A percentile compares a stretch with the other conserved stretches of the same genome.
Evolutionary conservation across 2,113 vertebrate genomes (phyloP).

Genomic region (Microcebus jonahi): DNA sequence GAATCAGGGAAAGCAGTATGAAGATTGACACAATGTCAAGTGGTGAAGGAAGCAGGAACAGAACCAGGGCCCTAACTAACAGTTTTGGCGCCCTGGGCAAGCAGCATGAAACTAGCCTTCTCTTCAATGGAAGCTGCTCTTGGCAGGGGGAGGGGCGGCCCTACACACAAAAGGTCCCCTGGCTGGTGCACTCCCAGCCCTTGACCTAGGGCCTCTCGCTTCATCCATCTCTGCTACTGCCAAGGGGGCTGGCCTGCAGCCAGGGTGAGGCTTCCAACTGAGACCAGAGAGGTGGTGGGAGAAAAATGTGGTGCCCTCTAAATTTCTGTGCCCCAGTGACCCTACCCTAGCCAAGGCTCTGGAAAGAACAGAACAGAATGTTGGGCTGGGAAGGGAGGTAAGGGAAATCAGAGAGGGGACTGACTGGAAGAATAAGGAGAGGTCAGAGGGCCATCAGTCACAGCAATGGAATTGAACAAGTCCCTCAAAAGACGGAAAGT

Average conservation of each 20-base stretch:
- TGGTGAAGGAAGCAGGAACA: not conserved
- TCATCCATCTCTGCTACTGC: slow-evolving; percentile 74
- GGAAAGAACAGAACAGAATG: slow-evolving; percentile 69
- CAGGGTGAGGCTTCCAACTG: slow-evolving; percentile 70
- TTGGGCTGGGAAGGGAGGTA: slow-evolving; percentile 57
- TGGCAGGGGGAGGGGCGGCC: slow-evolving; percentile 43
- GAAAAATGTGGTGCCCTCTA: slow-evolving; percentile 75
- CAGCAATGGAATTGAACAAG: not conserved
- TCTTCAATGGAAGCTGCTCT: slow-evolving; percentile 68
- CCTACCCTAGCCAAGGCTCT: slow-evolving; percentile 57
- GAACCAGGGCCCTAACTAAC: slow-evolving; percentile 34
- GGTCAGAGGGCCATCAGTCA: slow-evolving; percentile 59
- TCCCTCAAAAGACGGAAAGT: slow-evolving; percentile 40
- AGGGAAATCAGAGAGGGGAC: slow-evolving; percentile 7
- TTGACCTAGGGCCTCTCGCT: slow-evolving; percentile 73
- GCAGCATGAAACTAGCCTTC: slow-evolving; percentile 44
- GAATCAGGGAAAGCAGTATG: not conserved
- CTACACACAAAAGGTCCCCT: slow-evolving; percentile 71
- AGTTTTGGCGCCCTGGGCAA: slow-evolving; percentile 41
- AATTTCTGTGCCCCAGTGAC: slow-evolving; percentile 72
- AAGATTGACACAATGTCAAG: slow-evolving; percentile 48
- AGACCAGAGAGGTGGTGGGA: slow-evolving; percentile 76
- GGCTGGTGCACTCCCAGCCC: slow-evolving; percentile 69
- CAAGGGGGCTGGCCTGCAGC: slow-evolving; percentile 71
- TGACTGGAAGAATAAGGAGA: slow-evolving; percentile 61